Conservation (phyloP, 2,888 invertebrate species). For the Apoda limacodes region DNA sequence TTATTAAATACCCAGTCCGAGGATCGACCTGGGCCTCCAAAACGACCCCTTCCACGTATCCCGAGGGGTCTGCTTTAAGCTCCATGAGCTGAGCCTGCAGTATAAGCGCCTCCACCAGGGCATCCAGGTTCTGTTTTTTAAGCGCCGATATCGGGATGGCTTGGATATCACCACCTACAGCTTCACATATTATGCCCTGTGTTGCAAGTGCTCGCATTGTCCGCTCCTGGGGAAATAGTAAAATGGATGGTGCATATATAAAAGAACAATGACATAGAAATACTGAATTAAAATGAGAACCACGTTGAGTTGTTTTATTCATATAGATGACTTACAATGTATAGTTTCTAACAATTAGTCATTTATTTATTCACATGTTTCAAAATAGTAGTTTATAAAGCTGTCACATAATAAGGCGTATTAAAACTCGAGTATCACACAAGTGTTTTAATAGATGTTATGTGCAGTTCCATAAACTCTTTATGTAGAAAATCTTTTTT, state of each 20-base stretch:
- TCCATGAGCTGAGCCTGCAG: conserved; percentile 89
- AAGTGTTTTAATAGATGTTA: no score
- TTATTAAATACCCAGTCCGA: conserved; percentile 38
- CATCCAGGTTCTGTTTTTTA: conserved; percentile 80
- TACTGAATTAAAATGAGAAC: neutral
- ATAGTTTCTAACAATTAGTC: no score
- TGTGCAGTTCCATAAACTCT: no score
- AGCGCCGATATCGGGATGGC: conserved; percentile 92
- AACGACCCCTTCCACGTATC: conserved; percentile 89
- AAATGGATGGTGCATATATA: neutral
- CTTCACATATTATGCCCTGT: conserved; percentile 87
- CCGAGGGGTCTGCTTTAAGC: conserved; percentile 85
- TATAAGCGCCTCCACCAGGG: conserved; percentile 85
- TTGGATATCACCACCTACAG: conserved; percentile 92
- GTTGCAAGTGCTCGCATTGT: conserved; percentile 81
- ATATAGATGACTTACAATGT: no score
- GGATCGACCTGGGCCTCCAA: conserved; percentile 80
- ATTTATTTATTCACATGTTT: no score
- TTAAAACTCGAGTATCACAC: no score
- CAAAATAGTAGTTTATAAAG: no score
- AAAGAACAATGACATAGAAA: neutral
- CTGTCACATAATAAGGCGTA: no score
- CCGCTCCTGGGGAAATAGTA: conserved; percentile 72
- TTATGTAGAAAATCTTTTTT: no score
- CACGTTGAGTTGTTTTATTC: neutral